Conservation (phyloP, 2,113 vertebrate genomes). For the Aphyosemion australe region DNA sequence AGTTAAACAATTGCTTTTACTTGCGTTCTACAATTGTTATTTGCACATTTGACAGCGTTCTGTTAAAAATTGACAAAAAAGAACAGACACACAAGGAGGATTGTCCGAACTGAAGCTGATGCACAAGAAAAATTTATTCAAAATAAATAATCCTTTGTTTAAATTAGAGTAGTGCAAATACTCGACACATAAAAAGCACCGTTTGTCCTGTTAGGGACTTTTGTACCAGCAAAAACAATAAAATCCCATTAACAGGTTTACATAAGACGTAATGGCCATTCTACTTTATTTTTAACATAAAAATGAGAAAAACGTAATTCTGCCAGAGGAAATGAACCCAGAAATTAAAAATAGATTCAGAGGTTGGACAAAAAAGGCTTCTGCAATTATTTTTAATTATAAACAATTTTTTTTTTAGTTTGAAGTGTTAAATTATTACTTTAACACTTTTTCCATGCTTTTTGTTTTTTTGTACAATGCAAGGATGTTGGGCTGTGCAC, state of each 20-base stretch:
- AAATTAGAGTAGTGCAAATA: conserved; percentile 62
- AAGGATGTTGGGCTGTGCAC: too few relatives aligned
- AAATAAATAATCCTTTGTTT: conserved; percentile 62
- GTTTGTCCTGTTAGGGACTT: conserved; percentile 32
- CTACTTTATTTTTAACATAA: too few relatives aligned
- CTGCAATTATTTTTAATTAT: too few relatives aligned
- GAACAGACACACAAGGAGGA: conserved; percentile 69
- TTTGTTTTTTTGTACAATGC: too few relatives aligned
- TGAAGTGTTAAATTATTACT: too few relatives aligned
- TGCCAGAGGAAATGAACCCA: too few relatives aligned
- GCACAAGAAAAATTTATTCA: conserved; percentile 70
- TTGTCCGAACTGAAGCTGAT: conserved; percentile 71
- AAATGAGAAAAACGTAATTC: too few relatives aligned
- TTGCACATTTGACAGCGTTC: background rate
- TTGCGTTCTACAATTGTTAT: background rate
- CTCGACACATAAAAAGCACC: conserved; percentile 35
- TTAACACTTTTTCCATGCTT: too few relatives aligned
- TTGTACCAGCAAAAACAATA: conserved; percentile 59
- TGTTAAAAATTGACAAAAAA: conserved; percentile 5
- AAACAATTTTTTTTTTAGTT: too few relatives aligned
- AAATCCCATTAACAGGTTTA: background rate
- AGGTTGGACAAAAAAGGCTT: too few relatives aligned
- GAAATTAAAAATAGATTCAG: too few relatives aligned
- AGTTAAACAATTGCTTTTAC: background rate
- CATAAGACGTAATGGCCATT: too few relatives aligned